These are phyloP conservation scores for Sarcophaga peregrina DNA, from an alignment of 1,140 invertebrate genomes.

Conservation along the genomic window DNA sequence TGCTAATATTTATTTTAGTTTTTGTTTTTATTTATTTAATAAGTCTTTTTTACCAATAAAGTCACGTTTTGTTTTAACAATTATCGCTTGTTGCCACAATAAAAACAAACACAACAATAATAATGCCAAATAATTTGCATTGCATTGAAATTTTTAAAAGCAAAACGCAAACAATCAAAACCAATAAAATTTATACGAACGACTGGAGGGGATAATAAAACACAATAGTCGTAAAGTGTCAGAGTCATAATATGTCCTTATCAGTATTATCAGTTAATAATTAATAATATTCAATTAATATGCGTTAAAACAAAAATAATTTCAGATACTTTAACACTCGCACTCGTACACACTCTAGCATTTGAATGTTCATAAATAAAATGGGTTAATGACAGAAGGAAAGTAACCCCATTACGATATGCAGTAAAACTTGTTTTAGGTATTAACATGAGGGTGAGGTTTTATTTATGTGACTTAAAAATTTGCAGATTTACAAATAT, in stretches of 20 bases:
- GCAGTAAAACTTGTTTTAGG: no score
- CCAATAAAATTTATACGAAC: neutral
- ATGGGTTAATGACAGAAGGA: no score
- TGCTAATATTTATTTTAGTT: slow-evolving; percentile 16
- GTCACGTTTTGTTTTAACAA: neutral
- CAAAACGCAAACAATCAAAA: neutral
- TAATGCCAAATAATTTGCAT: neutral
- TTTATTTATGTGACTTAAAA: no score
- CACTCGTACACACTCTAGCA: no score
- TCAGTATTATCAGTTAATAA: slow-evolving; percentile 21
- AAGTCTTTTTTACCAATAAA: slow-evolving; percentile 8
- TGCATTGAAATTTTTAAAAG: neutral
- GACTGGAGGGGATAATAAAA: neutral
- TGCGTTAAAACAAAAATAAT: neutral
- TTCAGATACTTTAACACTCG: no score
- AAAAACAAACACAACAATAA: neutral
- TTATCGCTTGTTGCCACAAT: neutral
- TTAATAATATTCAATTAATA: slow-evolving; percentile 28
- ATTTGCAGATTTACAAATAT: no score
- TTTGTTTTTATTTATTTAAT: neutral
- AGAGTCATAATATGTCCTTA: neutral
- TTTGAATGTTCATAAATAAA: no score
- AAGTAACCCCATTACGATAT: no score
- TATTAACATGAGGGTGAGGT: no score
- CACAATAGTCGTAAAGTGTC: neutral